Conservation (phyloP, 2,113 vertebrate genomes). For the Psittacula cyanocephala region DNA sequence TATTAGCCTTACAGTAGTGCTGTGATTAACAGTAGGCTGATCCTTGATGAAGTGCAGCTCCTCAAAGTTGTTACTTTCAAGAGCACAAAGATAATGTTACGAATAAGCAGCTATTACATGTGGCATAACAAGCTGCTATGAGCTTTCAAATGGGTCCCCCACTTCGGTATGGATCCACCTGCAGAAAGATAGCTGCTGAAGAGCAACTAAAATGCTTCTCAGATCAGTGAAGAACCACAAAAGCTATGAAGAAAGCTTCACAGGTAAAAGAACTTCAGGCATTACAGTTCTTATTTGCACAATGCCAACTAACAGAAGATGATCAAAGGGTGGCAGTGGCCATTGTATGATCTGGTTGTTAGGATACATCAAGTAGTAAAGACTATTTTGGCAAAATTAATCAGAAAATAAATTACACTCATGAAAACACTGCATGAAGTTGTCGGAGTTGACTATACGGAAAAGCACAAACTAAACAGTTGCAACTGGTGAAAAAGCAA, state of each 20-base stretch:
- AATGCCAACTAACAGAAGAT: background rate
- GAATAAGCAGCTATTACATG: background rate
- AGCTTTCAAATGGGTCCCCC: background rate
- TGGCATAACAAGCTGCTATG: background rate
- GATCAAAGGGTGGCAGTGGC: background rate
- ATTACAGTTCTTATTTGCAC: background rate
- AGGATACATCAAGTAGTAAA: background rate
- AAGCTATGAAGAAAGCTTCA: background rate
- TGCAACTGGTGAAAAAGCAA: background rate
- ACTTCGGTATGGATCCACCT: background rate
- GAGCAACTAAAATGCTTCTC: rapidly evolving
- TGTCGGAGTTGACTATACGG: background rate
- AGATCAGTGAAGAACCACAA: background rate
- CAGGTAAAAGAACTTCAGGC: background rate
- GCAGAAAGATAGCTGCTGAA: background rate
- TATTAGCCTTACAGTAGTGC: background rate
- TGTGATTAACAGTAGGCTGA: background rate
- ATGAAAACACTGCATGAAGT: background rate
- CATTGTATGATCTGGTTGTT: background rate
- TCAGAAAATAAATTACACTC: background rate
- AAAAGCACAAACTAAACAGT: background rate
- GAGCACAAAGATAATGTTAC: background rate
- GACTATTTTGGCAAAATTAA: background rate
- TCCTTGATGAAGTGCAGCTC: background rate
- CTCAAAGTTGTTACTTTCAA: background rate